phyloP scores from a whole-genome alignment of 2,113 vertebrate species.

The Odobenus rosmarus region DNA sequence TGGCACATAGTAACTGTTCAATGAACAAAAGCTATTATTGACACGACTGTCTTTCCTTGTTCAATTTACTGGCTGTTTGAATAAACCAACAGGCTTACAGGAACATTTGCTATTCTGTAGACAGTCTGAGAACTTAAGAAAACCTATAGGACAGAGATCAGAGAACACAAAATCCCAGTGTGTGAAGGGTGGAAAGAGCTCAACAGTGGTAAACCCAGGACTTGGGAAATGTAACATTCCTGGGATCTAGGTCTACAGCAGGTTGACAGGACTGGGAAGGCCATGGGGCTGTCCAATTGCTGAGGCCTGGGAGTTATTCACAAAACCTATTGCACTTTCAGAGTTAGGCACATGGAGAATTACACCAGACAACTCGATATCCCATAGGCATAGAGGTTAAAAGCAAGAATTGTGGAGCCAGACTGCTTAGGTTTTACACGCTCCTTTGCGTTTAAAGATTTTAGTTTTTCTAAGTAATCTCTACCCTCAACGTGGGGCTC shows the following conservation, averaged over 20 bases:
- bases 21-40: slow-evolving; percentile 9
- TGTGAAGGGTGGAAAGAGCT: neutral
- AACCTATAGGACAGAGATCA: neutral
- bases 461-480: neutral
- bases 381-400: neutral
- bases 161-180: neutral
- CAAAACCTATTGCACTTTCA: neutral
- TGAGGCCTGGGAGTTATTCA: neutral
- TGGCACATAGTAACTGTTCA: slow-evolving; percentile 7
- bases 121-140: neutral
- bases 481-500: neutral
- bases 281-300: neutral
- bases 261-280: neutral
- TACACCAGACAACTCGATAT: neutral
- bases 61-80: neutral
- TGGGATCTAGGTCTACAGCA: neutral
- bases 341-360: neutral
- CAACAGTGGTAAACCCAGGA: neutral
- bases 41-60: slow-evolving; percentile 17
- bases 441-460: neutral
- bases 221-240: slow-evolving; percentile 20
- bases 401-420: neutral
- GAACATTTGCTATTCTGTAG: neutral
- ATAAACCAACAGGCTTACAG: slow-evolving; percentile 28
- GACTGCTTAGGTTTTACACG: neutral